A percentile compares a stretch with the other conserved stretches of the same genome.
Conservation (phyloP, 2,888 invertebrate species). For the Brachylomia viminalis region DNA sequence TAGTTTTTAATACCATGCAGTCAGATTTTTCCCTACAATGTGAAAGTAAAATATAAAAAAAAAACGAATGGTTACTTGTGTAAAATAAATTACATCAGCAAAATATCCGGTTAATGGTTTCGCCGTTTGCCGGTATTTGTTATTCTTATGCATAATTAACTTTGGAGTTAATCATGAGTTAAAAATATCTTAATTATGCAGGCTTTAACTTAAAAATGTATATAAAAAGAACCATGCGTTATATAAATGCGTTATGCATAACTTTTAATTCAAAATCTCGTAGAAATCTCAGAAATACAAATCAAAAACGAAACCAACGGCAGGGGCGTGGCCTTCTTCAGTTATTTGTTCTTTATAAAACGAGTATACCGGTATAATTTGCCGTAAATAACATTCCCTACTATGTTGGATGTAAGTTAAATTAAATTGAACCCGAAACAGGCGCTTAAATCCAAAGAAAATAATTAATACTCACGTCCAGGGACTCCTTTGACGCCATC, state of each 20-base stretch:
- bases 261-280: slow-evolving; percentile 57
- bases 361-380: slow-evolving; percentile 6
- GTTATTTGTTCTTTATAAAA: slow-evolving; percentile 46
- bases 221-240: background rate
- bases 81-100: background rate
- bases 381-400: slow-evolving; percentile 28
- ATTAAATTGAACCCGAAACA: slow-evolving; percentile 26
- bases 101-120: slow-evolving; percentile 1
- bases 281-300: slow-evolving; percentile 58
- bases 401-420: slow-evolving; percentile 39
- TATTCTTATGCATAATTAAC: slow-evolving; percentile 32
- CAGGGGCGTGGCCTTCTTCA: slow-evolving; percentile 80
- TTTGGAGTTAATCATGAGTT: slow-evolving; percentile 42
- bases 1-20: background rate
- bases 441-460: slow-evolving; percentile 50
- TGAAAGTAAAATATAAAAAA: background rate
- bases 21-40: background rate
- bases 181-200: slow-evolving; percentile 25
- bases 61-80: background rate
- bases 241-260: background rate
- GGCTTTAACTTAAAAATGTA: background rate
- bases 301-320: slow-evolving; percentile 68
- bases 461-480: slow-evolving; percentile 86
- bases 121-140: slow-evolving; percentile 40
- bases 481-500: slow-evolving; percentile 90